Evolutionary conservation across 2,113 vertebrate species (phyloP).

Genomic region (Vombatus ursinus): DNA sequence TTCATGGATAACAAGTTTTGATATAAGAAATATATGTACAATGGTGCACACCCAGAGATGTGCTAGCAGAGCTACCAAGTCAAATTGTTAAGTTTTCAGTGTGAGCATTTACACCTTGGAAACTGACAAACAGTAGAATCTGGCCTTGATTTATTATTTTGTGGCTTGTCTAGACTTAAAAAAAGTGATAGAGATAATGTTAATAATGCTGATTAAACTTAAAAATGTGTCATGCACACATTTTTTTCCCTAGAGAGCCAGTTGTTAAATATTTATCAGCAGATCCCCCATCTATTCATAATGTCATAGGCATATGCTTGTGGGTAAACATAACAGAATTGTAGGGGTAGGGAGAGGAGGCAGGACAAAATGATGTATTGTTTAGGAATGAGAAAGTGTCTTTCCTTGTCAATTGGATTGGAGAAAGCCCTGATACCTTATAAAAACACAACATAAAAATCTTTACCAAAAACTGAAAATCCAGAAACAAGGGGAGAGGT

Average conservation of each 20-base stretch:
- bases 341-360: neutral
- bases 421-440: neutral
- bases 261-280: neutral
- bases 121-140: neutral
- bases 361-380: neutral
- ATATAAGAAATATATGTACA: neutral
- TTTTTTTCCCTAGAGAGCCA: neutral
- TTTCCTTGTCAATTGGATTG: neutral
- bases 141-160: neutral
- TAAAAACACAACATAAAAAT: neutral
- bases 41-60: neutral
- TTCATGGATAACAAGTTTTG: neutral
- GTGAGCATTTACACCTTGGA: neutral
- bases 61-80: neutral
- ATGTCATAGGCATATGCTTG: neutral
- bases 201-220: neutral
- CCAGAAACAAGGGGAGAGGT: constrained; percentile 53
- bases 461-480: constrained; percentile 39
- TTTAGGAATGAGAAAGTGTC: neutral
- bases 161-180: neutral
- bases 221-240: neutral
- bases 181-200: neutral
- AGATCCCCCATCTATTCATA: neutral
- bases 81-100: neutral
- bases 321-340: neutral